Conservation (phyloP, 2,113 vertebrate species). For the Channa maculata region DNA sequence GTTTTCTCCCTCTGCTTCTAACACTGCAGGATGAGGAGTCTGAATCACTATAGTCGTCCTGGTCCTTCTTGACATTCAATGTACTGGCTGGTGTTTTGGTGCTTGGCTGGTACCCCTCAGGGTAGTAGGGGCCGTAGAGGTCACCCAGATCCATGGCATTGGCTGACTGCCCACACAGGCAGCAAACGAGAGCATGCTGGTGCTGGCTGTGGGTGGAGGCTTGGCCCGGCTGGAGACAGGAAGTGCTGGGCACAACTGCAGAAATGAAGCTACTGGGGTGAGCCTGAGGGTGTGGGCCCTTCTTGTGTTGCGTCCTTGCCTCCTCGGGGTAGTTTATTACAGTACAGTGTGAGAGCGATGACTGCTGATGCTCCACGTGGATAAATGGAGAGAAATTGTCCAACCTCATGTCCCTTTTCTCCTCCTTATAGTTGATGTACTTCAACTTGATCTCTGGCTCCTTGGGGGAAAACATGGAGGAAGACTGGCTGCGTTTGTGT, state of each 20-base stretch:
- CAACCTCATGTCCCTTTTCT: constrained; percentile 68
- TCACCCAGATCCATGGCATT: constrained; percentile 86
- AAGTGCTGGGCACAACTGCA: constrained; percentile 75
- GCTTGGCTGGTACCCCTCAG: constrained; percentile 74
- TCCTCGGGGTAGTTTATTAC: constrained; percentile 83
- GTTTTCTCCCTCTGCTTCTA: constrained; percentile 49
- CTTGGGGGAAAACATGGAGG: constrained; percentile 78
- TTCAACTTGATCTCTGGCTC: constrained; percentile 85
- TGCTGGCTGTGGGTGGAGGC: constrained; percentile 58
- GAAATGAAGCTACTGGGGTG: constrained; percentile 52
- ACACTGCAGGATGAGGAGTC: constrained; percentile 70
- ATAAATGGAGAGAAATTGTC: constrained; percentile 82
- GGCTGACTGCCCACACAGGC: constrained; percentile 80
- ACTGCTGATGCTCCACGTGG: constrained; percentile 58
- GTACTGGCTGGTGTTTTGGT: constrained; percentile 54
- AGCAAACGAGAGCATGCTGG: constrained; percentile 77
- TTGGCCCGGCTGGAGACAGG: constrained; percentile 79
- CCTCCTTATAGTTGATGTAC: constrained; percentile 80
- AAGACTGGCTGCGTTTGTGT: constrained; percentile 21
- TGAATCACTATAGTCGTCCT: constrained; percentile 72
- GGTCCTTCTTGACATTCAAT: constrained; percentile 57
- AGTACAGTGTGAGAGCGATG: constrained; percentile 66
- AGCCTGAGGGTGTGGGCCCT: constrained; percentile 59
- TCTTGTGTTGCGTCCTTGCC: constrained; percentile 58
- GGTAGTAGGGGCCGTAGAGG: constrained; percentile 85